Percentiles rank a stretch among this genome's conserved stretches.
These are phyloP conservation scores for Motacilla tschutschensis DNA, from an alignment of 2,113 vertebrate genomes.

Conservation along the genomic window DNA sequence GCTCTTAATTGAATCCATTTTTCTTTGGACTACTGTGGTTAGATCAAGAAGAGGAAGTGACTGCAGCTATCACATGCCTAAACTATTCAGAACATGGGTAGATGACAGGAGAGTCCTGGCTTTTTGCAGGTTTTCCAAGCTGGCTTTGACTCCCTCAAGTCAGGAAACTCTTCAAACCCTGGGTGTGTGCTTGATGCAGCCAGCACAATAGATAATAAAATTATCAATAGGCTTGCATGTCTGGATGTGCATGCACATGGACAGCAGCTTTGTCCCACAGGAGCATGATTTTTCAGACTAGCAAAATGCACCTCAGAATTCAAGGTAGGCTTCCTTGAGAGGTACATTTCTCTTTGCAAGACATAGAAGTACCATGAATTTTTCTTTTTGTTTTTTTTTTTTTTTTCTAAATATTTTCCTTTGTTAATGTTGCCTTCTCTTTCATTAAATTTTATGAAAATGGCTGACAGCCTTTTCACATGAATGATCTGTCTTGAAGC, in stretches of 20 bases:
- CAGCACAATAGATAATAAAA: background rate
- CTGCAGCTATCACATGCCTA: background rate
- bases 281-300: background rate
- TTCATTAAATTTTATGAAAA: background rate
- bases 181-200: background rate
- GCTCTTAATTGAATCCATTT: constrained; percentile 3
- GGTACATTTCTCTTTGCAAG: background rate
- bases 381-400: background rate
- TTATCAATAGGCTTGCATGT: background rate
- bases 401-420: background rate
- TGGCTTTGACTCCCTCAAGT: background rate
- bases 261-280: background rate
- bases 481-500: background rate
- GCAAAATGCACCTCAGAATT: background rate
- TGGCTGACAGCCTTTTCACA: background rate
- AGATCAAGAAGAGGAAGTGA: background rate
- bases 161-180: background rate
- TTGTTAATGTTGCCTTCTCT: background rate
- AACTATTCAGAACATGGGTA: background rate
- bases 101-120: background rate
- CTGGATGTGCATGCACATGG: background rate
- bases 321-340: background rate
- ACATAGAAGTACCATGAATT: background rate
- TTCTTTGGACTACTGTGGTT: background rate
- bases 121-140: background rate